Conservation (phyloP, 2,113 vertebrate genomes). For the Anser cygnoides region DNA sequence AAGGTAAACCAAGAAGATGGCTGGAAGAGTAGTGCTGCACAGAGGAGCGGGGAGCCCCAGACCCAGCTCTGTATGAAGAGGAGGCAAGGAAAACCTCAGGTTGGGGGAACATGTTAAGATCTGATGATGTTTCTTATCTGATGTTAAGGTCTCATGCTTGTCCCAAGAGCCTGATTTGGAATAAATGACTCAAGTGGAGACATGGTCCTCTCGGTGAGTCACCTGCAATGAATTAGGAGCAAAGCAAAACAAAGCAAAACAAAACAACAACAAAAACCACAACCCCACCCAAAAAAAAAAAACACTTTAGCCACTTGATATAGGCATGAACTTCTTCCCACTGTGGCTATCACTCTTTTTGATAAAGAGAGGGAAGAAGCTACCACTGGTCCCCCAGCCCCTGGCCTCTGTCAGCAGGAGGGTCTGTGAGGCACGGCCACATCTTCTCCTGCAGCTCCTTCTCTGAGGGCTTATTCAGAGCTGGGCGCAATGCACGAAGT, state of each 20-base stretch:
- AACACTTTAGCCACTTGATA: background rate
- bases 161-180: background rate
- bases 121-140: background rate
- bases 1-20: background rate
- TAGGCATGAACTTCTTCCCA: background rate
- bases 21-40: background rate
- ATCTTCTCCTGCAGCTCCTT: background rate
- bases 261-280: background rate
- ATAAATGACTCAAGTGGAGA: fast-evolving
- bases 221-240: background rate
- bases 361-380: fast-evolving
- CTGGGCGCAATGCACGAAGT: fast-evolving
- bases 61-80: background rate
- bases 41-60: background rate
- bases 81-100: background rate
- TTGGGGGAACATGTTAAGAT: background rate
- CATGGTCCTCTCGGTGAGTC: background rate
- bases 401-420: fast-evolving
- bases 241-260: background rate
- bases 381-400: background rate
- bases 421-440: fast-evolving
- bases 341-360: background rate
- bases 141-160: background rate
- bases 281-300: background rate
- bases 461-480: background rate